Evolutionary conservation across 1,140 invertebrate genomes (phyloP).

Genomic region (Rhagoletis pomonella): DNA sequence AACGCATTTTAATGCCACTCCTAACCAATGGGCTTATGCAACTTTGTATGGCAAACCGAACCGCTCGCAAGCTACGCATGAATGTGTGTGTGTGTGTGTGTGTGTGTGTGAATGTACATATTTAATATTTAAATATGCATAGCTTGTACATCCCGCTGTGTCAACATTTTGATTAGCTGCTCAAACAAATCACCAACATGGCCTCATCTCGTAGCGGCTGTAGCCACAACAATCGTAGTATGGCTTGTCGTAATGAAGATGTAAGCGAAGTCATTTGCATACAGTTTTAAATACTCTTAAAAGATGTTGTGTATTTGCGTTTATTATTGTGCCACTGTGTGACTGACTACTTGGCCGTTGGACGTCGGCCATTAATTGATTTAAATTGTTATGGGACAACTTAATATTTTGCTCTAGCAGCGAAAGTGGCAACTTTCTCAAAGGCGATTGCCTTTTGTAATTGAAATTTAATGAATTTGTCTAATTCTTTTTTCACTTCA

Average conservation of each 20-base stretch:
- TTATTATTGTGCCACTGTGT: neutral
- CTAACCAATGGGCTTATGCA: neutral
- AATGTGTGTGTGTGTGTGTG: neutral
- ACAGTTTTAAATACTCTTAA: neutral
- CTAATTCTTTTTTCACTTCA: neutral
- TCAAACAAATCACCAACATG: constrained; percentile 7
- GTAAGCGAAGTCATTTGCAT: neutral
- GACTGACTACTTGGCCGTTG: neutral
- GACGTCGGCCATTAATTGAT: neutral
- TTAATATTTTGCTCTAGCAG: neutral
- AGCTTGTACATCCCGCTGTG: neutral
- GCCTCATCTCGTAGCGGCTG: neutral
- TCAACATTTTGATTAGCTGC: constrained; percentile 17
- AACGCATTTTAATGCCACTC: neutral
- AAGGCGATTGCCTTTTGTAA: neutral
- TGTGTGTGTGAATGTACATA: too few species aligned
- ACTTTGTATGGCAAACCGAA: too few species aligned
- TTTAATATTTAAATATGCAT: neutral
- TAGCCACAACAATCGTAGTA: neutral
- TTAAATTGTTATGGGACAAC: neutral
- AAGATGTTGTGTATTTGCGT: too few species aligned
- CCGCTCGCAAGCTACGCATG: neutral
- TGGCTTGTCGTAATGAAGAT: neutral
- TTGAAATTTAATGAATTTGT: neutral
- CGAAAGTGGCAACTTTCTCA: neutral